Conservation (phyloP, 2,113 vertebrate species). For the Myrmophylax atrothorax region DNA sequence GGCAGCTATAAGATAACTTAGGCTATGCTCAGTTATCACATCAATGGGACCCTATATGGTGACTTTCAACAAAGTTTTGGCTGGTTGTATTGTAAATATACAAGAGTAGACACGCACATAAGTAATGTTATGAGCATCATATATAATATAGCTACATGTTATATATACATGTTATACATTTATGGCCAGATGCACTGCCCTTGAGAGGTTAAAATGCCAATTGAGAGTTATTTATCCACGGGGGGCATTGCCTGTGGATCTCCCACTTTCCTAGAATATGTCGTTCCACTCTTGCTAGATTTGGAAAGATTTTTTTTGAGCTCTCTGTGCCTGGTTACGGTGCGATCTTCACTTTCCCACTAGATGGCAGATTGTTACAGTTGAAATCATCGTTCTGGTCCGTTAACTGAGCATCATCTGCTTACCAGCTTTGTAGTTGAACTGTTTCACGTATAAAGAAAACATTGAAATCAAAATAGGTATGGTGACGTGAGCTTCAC, state of each 20-base stretch:
- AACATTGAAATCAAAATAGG: background rate
- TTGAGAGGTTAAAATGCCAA: background rate
- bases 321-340: background rate
- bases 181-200: background rate
- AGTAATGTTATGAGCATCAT: background rate
- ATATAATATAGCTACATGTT: background rate
- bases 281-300: background rate
- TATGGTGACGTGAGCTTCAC: background rate
- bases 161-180: background rate
- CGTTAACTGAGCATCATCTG: background rate
- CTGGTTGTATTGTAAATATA: background rate
- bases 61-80: background rate
- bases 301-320: background rate
- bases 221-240: background rate
- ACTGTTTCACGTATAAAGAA: background rate
- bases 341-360: background rate
- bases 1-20: background rate
- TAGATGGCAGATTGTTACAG: slow-evolving; percentile 50
- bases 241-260: background rate
- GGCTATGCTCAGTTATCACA: background rate
- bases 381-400: background rate
- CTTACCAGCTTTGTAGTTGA: background rate
- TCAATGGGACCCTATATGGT: accelerated
- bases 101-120: background rate
- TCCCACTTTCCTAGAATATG: background rate